Percentiles rank a stretch among this genome's conserved stretches.
These are phyloP conservation scores for Alitta virens DNA, from an alignment of 2,888 invertebrate genomes.

Conservation along the genomic window DNA sequence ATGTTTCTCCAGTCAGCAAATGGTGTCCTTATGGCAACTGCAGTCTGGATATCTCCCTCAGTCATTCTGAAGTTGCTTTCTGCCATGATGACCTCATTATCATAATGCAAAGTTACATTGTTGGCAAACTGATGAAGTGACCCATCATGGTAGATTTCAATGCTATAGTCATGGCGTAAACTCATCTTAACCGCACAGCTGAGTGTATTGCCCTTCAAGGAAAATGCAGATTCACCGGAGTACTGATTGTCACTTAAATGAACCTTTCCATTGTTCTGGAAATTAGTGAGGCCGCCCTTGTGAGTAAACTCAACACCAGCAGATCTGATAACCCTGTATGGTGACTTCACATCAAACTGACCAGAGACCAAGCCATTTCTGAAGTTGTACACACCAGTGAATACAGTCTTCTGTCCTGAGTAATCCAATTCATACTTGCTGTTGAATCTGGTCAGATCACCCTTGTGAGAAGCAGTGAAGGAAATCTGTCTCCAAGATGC, in stretches of 20 bases:
- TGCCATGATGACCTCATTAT: neutral
- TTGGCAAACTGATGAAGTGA: neutral
- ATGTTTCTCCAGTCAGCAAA: neutral
- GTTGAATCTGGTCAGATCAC: neutral
- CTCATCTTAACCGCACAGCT: neutral
- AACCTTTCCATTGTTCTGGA: neutral
- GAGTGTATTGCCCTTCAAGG: neutral
- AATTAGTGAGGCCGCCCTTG: too few species aligned
- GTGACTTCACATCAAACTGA: too few species aligned
- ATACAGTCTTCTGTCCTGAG: too few species aligned
- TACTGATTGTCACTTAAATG: neutral
- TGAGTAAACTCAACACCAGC: too few species aligned
- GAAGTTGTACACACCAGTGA: too few species aligned
- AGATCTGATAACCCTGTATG: too few species aligned
- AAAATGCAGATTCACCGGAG: neutral
- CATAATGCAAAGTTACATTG: neutral
- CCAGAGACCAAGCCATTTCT: too few species aligned
- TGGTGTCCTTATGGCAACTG: neutral
- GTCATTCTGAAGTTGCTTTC: neutral
- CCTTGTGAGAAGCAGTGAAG: neutral
- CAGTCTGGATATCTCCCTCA: conserved; percentile 12
- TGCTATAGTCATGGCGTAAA: neutral
- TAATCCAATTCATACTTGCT: neutral
- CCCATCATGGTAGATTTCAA: neutral
- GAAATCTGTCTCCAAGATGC: too few species aligned